Base-by-base conservation (phyloP, 2,113 vertebrate species). In the Mormoops blainvillei region DNA sequence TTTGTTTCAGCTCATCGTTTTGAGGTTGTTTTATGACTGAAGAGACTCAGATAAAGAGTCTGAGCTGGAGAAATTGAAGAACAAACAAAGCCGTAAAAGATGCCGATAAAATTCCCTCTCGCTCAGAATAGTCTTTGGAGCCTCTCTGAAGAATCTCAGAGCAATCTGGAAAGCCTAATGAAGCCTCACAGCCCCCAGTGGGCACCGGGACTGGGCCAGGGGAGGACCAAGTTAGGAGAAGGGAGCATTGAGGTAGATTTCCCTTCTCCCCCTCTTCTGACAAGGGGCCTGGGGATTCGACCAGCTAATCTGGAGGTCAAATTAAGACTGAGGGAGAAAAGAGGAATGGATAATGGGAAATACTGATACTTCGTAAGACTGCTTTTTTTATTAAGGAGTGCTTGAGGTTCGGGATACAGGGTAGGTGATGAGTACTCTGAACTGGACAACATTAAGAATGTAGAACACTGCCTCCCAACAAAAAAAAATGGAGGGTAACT, bases 51-150 rank as follows among this genome's bases (percentile, higher is more conserved):
- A 88, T 96, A 81, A 94, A 97, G 94, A 96, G 87, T 93, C 87
- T 2, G 58, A 95, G 95, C 93, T 94, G 76, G 87, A 97, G 96
- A 97, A 94, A 97, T 45, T 95, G 97, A 97, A 96, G 97, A 97
- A 97, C 95, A 98, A 98, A 98, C 96, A 97, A 97, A 97, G 95
- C 91, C 0, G 11, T 98, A 97, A 98, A 98, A 96, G 93, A 94
- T 7, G 36, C 95, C 5, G 96, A 97, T 98, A 97, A 98, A 97
- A 97, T 97, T 96, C 84, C 86, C 96, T 89, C 87, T 83, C 76
- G 65, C 95, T 89, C 91, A 52, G 95, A 97, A 89, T 52, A 87
- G 97, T 93, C 94, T 97, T 96, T 87, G 93, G 97, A 94, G 89
- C 86, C 71, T 96, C 71, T 96, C 91, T 96, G 20, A 58, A 91